Base-by-base conservation (phyloP, 2,888 invertebrate genomes). In the Reticulitermes lucifugus region DNA sequence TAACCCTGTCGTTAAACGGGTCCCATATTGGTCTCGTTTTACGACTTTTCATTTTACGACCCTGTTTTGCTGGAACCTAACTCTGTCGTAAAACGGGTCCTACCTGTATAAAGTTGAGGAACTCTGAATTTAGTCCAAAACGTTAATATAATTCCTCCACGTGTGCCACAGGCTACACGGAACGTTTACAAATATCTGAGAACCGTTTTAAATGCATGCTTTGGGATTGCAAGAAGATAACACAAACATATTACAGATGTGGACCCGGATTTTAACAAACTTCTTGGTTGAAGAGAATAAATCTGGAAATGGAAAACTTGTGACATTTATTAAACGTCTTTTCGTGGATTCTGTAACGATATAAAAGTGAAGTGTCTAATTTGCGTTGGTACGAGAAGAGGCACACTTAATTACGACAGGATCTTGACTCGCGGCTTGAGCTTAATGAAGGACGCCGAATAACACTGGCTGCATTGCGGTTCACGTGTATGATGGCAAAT, bases 321-420 rank as follows among this genome's bases (percentile, higher is more conserved):
- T 75, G 75, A 46, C 75, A 43, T 75, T 75, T 75, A 75, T 75
- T 41, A 75, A 75, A 75, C 21, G 75, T 14, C 75, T 75, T 75
- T 46, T 43, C 75, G 4, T 75, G 18, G 75, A 75, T 75, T 75
- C 21, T 18, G 75, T 43, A 35, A 75, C 9, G 75, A 43, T 35
- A 43, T 29, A 35, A 12, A 29, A 43, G 43, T 41, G 75, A 29
- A 29, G 35, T 22, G 35, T 29, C 41, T 43, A 75, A 75, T 75
- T 75, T 41, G 5, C 5, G 75, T 5, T 18, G 75, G 35, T 10
- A 43, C n/a, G 43, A 60, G 60, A 14, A n/a, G n/a, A n/a, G n/a
- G 18, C 60, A n/a, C 6, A 14, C 21, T 60, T 60, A 12, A 18
- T 60, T n/a, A 12, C 1, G 21, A 60, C 4, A 60, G 14, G 60